A percentile compares a stretch with the other conserved stretches of the same genome.
These are phyloP conservation scores for Digitonthophagus gazella DNA, from an alignment of 2,888 invertebrate species.

Conservation along the genomic window DNA sequence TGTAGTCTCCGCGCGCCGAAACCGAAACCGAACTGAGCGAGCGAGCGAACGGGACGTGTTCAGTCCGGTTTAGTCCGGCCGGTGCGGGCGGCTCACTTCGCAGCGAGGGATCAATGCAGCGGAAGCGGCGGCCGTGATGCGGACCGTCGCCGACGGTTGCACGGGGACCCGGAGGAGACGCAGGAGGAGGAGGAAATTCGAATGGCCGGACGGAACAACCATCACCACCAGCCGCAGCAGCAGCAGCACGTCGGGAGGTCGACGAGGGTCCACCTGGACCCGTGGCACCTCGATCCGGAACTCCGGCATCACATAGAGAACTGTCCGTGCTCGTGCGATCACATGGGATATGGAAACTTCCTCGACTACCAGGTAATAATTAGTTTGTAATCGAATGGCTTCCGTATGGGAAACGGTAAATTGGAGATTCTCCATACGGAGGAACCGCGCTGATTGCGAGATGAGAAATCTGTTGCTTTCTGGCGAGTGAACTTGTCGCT, in stretches of 20 bases:
- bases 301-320: constrained; percentile 84
- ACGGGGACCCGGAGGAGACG: constrained; percentile 48
- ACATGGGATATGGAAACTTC: constrained; percentile 91
- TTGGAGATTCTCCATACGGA: not conserved
- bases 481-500: too few relatives aligned
- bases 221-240: not conserved
- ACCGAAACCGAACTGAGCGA: constrained; percentile 34
- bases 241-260: too few relatives aligned
- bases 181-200: constrained; percentile 48
- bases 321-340: constrained; percentile 89
- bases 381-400: too few relatives aligned
- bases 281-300: constrained; percentile 68
- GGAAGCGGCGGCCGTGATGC: constrained; percentile 43
- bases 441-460: too few relatives aligned
- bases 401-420: too few relatives aligned
- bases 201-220: too few relatives aligned
- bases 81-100: constrained; percentile 39
- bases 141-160: too few relatives aligned
- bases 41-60: constrained; percentile 29
- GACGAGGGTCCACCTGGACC: constrained; percentile 43
- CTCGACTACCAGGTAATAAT: constrained; percentile 81
- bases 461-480: too few relatives aligned
- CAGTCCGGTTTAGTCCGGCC: constrained; percentile 48
- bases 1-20: constrained; percentile 39
- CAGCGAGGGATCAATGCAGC: constrained; percentile 46